Evolutionary conservation across 2,888 invertebrate species (phyloP), one percentile per base, ranked within the genome.

Genomic region (Aphidoletes aphidimyza): DNA sequence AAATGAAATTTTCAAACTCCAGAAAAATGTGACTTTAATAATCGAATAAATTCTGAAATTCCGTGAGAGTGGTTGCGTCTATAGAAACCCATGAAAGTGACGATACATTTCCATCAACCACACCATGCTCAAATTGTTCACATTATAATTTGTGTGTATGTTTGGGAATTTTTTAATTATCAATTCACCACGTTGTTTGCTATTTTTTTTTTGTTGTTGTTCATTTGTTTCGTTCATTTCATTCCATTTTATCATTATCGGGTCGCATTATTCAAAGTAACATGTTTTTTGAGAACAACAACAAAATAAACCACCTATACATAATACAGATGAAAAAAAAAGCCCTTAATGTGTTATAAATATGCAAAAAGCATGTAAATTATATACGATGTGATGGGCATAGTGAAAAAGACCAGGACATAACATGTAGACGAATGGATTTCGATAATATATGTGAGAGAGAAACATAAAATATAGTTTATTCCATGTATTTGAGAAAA

Each of bases 291-390:
- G 2, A 47, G n/a, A 69, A 30, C 30, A 19, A 69, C 30, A 69
- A n/a, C n/a, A n/a, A n/a, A n/a, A n/a, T n/a, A n/a, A n/a, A n/a
- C 14, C 30, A 30, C 69, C 69, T 69, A 69, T 30, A 69, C 30
- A 69, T 69, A 30, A 69, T 69, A 69, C n/a, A 69, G 69, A 30
- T 69, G 30, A 30, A 30, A 17, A 69, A 30, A 69, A 69, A 2
- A 30, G 14, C 14, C 42, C 6, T 14, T 69, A 69, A 69, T 69
- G 69, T 69, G 69, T 14, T 69, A 69, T 69, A 69, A 54, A 69
- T 69, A 69, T 69, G 69, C 69, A 69, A 69, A 69, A 69, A 69
- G 69, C 69, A 69, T 69, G 69, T 69, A 69, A 69, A 69, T 69
- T 69, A 69, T 69, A 69, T 34, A 30, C 69, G 34, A 69, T 34